A percentile compares a stretch with the other conserved stretches of the same genome.
Conservation (phyloP, 2,888 invertebrate genomes). For the Zeuzera pyrina region DNA sequence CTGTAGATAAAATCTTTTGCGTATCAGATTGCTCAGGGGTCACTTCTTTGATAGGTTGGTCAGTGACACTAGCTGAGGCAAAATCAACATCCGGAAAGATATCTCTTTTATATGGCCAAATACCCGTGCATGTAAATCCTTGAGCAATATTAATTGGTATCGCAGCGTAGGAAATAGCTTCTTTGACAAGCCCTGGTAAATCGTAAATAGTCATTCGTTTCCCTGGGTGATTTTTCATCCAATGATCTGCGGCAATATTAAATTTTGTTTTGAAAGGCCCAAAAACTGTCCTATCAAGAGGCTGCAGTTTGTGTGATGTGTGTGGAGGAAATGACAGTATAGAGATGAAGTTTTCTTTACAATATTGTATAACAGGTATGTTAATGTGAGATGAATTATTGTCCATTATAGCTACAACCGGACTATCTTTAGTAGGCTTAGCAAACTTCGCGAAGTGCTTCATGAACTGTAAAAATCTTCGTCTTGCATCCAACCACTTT, state of each 20-base stretch:
- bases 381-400: constrained; percentile 14
- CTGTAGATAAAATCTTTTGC: constrained; percentile 3
- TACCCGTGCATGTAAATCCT: constrained; percentile 5
- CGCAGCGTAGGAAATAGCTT: constrained; percentile 6
- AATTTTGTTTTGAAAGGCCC: constrained; percentile 2
- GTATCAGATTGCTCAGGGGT: constrained; percentile 3
- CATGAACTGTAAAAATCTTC: constrained; percentile 20
- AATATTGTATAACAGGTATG: constrained; percentile 14
- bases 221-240: constrained; percentile 3
- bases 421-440: constrained; percentile 4
- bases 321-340: constrained; percentile 13
- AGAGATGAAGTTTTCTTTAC: constrained; percentile 15
- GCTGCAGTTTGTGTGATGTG: constrained; percentile 14
- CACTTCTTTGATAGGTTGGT: constrained; percentile 5
- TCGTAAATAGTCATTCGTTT: constrained; percentile 8
- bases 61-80: constrained; percentile 7
- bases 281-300: constrained; percentile 11
- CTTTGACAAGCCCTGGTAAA: constrained; percentile 9
- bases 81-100: constrained; percentile 6
- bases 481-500: constrained; percentile 17
- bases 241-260: constrained; percentile 1
- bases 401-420: constrained; percentile 10
- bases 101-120: constrained; percentile 7
- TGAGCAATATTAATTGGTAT: constrained; percentile 5
- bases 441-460: constrained; percentile 20